Base-by-base conservation (phyloP, 1,140 invertebrate genomes). In the Argopecten irradians region DNA sequence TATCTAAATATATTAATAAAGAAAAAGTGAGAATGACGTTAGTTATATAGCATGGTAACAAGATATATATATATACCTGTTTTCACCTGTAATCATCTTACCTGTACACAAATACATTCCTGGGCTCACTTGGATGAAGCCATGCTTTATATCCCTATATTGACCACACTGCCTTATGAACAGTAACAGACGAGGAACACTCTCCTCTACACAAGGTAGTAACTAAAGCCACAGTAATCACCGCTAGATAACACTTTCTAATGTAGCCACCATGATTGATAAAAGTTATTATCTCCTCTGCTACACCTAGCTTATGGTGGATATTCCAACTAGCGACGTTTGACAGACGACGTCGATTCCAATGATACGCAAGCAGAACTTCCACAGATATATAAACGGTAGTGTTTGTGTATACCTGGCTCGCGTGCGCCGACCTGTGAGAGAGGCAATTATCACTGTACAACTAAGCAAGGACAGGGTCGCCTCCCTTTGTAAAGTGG, bases 71-170 rank as follows among this genome's bases (percentile, higher is more conserved):
- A 11, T n/a, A 7, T 71, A 5, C 28, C 55, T 71, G 5, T 28
- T 71, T 71, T 71, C n/a, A 71, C 55, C 55, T 71, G 55, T 71
- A 16, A 71, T n/a, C 22, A 71, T 1, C 55, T 71, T 71, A 71
- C 55, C 55, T 71, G 55, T 71, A 71, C 55, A 71, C 55, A 71
- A 71, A 71, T 71, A 71, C 55, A 71, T 71, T 71, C 55, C 55
- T 71, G 5, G 5, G 55, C 22, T 71, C 55, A 71, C 55, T 71
- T 28, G 5, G 55, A 71, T 5, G 55, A 71, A 71, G 55, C 55
- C 55, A 71, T 71, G 55, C 16, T 71, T 16, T 71, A 71, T 71
- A 28, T 71, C 55, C 36, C 55, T 71, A 71, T n/a, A n/a, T 5
- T 71, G 55, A 71, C 55, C 55, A 71, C 55, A 71, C 55, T 16